Conservation (phyloP, 2,888 invertebrate genomes). For the Carpatolechia fugitivella region DNA sequence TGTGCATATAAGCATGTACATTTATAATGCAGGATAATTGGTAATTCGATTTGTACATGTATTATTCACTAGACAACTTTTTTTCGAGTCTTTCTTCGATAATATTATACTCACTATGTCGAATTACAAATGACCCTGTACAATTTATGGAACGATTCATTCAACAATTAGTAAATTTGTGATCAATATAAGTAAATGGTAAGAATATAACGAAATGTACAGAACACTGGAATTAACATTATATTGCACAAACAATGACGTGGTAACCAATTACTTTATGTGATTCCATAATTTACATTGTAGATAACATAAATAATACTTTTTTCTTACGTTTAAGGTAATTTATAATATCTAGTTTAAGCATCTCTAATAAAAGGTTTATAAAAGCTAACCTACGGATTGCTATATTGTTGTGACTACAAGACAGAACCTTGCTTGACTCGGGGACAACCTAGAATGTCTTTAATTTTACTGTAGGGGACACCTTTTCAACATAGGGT, state of each 20-base stretch:
- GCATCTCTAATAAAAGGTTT: constrained; percentile 35
- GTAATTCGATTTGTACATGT: no score
- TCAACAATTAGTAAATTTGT: constrained; percentile 15
- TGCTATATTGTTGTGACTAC: constrained; percentile 39
- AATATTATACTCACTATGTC: not conserved
- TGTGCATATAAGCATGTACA: not conserved
- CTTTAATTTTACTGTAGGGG: constrained; percentile 33
- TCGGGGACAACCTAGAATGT: constrained; percentile 34
- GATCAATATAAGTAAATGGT: constrained; percentile 1
- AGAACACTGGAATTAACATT: constrained; percentile 27
- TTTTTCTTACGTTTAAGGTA: constrained; percentile 37
- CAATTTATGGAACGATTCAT: not conserved
- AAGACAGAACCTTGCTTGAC: constrained; percentile 47
- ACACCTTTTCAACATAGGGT: constrained; percentile 27
- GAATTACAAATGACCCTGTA: not conserved
- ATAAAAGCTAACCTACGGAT: constrained; percentile 50
- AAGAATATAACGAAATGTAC: not conserved
- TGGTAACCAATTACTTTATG: constrained; percentile 26
- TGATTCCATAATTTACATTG: constrained; percentile 28
- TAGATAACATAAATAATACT: constrained; percentile 55
- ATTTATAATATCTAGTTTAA: constrained; percentile 22
- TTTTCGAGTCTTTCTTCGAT: not conserved
- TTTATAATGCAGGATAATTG: not conserved
- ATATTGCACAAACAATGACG: constrained; percentile 26
- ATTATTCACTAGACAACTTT: no score